These are phyloP conservation scores for Drosophila tropicalis DNA, from an alignment of 1,140 invertebrate genomes.

Conservation along the genomic window DNA sequence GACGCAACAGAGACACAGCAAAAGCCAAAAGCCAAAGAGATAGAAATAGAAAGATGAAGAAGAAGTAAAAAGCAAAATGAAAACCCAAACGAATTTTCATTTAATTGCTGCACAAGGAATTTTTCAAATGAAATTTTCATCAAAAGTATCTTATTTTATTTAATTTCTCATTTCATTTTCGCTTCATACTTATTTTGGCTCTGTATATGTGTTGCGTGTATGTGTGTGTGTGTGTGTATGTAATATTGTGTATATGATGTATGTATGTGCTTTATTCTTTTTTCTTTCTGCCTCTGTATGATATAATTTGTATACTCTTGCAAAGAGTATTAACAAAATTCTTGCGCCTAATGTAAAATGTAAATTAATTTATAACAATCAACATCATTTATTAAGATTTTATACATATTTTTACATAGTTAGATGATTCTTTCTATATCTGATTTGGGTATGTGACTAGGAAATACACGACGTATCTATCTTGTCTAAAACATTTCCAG, in stretches of 20 bases:
- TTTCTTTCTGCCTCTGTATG: constrained; percentile 37
- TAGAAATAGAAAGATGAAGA: neutral
- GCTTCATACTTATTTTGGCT: constrained; percentile 23
- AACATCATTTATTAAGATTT: no score
- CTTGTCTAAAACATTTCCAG: no score
- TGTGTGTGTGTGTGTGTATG: neutral
- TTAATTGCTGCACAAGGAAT: constrained; percentile 75
- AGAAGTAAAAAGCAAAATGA: constrained; percentile 11
- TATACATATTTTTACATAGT: no score
- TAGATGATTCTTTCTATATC: no score
- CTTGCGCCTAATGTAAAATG: no score
- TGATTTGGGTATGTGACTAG: no score
- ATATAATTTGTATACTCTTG: constrained; percentile 50
- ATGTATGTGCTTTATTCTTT: neutral
- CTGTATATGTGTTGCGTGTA: constrained; percentile 18
- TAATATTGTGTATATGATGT: neutral
- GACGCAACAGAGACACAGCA: constrained; percentile 24
- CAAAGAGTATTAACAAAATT: neutral
- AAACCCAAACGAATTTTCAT: constrained; percentile 46
- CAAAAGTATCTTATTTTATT: constrained; percentile 64
- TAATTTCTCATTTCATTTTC: constrained; percentile 54
- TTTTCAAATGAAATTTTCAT: constrained; percentile 71
- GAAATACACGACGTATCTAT: no score
- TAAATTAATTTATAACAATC: no score
- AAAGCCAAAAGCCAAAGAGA: constrained; percentile 11